A percentile compares a stretch with the other conserved stretches of the same genome.
phyloP scores from a whole-genome alignment of 2,113 vertebrate genomes.

The Oostethus manadensis region DNA sequence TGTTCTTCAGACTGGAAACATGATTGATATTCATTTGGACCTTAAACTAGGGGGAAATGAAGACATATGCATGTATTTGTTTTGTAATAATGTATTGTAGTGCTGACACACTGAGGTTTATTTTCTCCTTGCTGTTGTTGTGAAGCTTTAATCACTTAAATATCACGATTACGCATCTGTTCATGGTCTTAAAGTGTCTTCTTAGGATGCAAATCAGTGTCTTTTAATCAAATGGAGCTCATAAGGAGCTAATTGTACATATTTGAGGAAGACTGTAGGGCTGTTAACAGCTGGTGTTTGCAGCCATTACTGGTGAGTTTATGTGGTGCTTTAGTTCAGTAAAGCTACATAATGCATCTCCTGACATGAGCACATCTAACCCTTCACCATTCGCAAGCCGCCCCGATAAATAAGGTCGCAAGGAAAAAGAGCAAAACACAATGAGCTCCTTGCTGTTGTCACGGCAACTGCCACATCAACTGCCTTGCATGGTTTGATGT shows the following conservation, averaged over 20 bases:
- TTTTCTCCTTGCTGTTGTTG: too few species aligned
- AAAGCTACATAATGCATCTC: not conserved
- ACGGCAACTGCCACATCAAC: conserved; percentile 52
- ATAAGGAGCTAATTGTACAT: too few species aligned
- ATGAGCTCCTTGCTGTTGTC: conserved; percentile 58
- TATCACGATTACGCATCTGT: not conserved
- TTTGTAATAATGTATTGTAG: not conserved
- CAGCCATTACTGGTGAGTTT: conserved; percentile 9
- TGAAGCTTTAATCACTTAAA: too few species aligned
- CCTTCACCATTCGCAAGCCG: conserved; percentile 13
- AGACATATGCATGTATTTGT: too few species aligned
- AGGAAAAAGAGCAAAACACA: conserved; percentile 15
- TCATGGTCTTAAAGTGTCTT: not conserved
- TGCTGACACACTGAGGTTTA: not conserved
- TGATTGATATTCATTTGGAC: not conserved
- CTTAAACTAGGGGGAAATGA: too few species aligned
- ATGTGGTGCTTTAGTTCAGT: not conserved
- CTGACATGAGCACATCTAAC: conserved; percentile 5
- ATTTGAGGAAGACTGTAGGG: too few species aligned
- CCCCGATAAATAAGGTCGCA: conserved; percentile 22
- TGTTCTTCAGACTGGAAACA: not conserved
- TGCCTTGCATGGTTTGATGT: conserved; percentile 36
- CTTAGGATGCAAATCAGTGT: conserved; percentile 12
- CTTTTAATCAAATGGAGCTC: conserved; percentile 5
- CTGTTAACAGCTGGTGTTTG: conserved; percentile 4